Conservation (phyloP, 2,888 invertebrate genomes). For the Cantharis nigra region DNA sequence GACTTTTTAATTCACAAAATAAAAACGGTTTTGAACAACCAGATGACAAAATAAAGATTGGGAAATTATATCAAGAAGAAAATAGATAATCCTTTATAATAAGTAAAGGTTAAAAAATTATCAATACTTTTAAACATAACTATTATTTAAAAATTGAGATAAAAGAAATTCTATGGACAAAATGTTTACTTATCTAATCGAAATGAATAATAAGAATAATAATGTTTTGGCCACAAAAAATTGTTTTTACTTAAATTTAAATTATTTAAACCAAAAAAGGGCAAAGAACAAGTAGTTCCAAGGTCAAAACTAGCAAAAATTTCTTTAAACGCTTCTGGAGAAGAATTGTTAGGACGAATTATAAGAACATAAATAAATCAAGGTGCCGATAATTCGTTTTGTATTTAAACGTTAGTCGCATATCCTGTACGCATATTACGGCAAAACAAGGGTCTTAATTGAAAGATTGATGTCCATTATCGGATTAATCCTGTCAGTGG, state of each 20-base stretch:
- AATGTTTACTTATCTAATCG: background rate
- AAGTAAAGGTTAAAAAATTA: background rate
- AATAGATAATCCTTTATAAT: background rate
- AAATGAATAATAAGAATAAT: background rate
- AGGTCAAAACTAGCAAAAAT: background rate
- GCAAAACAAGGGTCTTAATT: constrained; percentile 27
- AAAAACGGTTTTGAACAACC: background rate
- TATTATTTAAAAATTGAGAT: background rate
- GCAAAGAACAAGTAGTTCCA: background rate
- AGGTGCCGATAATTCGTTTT: background rate
- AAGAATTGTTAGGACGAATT: background rate
- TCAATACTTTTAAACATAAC: background rate
- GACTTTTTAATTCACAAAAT: too few relatives aligned
- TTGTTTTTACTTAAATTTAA: background rate
- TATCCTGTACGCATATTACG: constrained; percentile 22
- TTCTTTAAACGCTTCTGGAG: background rate
- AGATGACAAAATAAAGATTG: background rate
- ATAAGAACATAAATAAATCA: background rate
- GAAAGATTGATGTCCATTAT: constrained; percentile 18
- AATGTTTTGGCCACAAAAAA: background rate
- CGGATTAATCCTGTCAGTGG: constrained; percentile 2
- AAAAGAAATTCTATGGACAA: background rate
- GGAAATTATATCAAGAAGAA: background rate
- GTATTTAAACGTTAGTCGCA: constrained; percentile 11
- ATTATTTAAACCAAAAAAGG: background rate